Evolutionary conservation across 2,888 invertebrate genomes (phyloP).

Genomic region (Sussaba pulchella): DNA sequence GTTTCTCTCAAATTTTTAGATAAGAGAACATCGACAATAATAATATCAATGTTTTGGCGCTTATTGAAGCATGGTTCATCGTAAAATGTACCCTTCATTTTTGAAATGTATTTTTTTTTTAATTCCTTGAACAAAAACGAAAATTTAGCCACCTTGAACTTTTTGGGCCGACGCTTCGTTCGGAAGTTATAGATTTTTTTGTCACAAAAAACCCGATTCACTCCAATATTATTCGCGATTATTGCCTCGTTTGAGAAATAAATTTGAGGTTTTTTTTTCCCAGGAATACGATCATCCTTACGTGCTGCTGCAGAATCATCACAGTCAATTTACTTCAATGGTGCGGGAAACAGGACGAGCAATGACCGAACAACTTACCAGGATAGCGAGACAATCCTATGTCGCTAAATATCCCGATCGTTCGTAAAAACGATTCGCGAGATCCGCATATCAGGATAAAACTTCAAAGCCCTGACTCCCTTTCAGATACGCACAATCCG

Average conservation of each 20-base stretch:
- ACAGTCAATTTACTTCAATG: slow-evolving; percentile 86
- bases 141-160: too few relatives aligned
- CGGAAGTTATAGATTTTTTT: slow-evolving; percentile 1
- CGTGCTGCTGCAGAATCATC: slow-evolving; percentile 85
- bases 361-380: slow-evolving; percentile 85
- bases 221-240: too few relatives aligned
- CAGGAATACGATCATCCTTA: slow-evolving; percentile 89
- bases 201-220: slow-evolving; percentile 86
- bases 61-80: too few relatives aligned
- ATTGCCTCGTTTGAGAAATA: background rate
- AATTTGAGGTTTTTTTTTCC: slow-evolving; percentile 38
- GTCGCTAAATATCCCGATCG: slow-evolving; percentile 72
- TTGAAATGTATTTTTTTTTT: too few relatives aligned
- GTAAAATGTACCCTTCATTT: too few relatives aligned
- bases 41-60: too few relatives aligned
- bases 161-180: background rate
- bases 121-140: too few relatives aligned
- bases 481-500: background rate
- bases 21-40: too few relatives aligned
- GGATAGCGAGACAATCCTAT: slow-evolving; percentile 85
- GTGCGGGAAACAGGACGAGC: slow-evolving; percentile 87
- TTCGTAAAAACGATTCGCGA: slow-evolving; percentile 3
- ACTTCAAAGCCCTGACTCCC: background rate
- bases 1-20: too few relatives aligned
- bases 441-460: background rate